Conservation (phyloP, 1,140 invertebrate species). For the Neodiprion lecontei region DNA sequence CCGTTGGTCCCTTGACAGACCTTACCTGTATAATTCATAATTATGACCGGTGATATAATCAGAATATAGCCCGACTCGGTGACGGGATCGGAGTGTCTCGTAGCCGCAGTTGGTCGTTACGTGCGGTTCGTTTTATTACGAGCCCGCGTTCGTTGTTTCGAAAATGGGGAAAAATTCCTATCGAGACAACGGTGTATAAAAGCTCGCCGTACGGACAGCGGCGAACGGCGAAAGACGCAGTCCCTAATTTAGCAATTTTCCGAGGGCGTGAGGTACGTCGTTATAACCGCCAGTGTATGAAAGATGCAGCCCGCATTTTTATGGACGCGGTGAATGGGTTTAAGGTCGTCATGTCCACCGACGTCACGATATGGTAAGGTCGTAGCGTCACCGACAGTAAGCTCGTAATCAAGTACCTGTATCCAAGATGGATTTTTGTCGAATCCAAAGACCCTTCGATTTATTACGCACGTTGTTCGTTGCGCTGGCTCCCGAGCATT, state of each 20-base stretch:
- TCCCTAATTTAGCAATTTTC: background rate
- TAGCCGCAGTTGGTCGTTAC: background rate
- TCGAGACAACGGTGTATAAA: background rate
- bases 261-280: background rate
- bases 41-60: constrained; percentile 19
- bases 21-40: constrained; percentile 16
- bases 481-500: background rate
- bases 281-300: background rate
- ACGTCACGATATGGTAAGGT: constrained; percentile 44
- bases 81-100: background rate
- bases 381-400: constrained; percentile 21
- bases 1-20: constrained; percentile 2
- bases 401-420: constrained; percentile 41
- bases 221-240: background rate
- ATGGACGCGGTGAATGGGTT: constrained; percentile 35
- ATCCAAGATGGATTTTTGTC: background rate
- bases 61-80: constrained; percentile 2
- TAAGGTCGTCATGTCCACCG: constrained; percentile 36
- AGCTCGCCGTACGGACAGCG: background rate
- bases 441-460: background rate
- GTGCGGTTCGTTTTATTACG: constrained; percentile 10
- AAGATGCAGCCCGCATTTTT: constrained; percentile 13
- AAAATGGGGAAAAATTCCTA: background rate
- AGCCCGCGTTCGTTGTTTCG: background rate
- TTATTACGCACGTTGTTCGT: background rate